Base-by-base conservation (phyloP, 2,888 invertebrate genomes). In the Syrphus vitripennis region DNA sequence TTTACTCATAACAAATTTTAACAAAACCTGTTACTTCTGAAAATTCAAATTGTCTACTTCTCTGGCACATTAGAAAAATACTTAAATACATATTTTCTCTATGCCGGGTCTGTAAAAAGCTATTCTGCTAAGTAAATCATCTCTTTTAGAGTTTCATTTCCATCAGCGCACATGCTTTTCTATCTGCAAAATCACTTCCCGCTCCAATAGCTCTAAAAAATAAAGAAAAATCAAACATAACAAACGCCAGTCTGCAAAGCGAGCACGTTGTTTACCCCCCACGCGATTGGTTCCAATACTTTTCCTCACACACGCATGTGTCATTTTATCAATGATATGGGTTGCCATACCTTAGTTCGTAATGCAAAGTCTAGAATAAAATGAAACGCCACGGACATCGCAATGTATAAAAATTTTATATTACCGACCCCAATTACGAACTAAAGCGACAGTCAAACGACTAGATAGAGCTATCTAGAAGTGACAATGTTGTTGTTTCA, bases 221-320 rank as follows among this genome's bases (percentile, higher is more conserved):
- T 10, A 34, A 37, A 40, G 19, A 53, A 65, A 70, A 83, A 40
- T 26, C 19, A 31, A 76, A 59, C 67, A 84, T 12, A 67, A 76
- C 48, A 65, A 37, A 45, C 40, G 2, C 10, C 37, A 40, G 77
- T 78, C 86, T 86, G 86, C 77, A 77, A 78, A 74, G 42, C 65
- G 65, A 86, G 74, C 86, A 86, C 86, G 86, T 82, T 86, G 86
- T 86, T 77, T 55, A 76, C 63, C 59, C 74, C 55, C 67, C 72
- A 74, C 26, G 77, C 70, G 59, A 86, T 86, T 86, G 86, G 86
- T 70, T 42, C 69, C 57, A 57, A 69, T 71, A 29, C 48, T 72
- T 82, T 50, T 42, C 19, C 69, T 63, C 71, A 40, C 70, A 72
- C 42, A 83, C 77, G 72, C 82, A 72, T 57, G 9, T 55, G 50